phyloP scores from a whole-genome alignment of 1,140 invertebrate species.

The Antheraea pernyi region DNA sequence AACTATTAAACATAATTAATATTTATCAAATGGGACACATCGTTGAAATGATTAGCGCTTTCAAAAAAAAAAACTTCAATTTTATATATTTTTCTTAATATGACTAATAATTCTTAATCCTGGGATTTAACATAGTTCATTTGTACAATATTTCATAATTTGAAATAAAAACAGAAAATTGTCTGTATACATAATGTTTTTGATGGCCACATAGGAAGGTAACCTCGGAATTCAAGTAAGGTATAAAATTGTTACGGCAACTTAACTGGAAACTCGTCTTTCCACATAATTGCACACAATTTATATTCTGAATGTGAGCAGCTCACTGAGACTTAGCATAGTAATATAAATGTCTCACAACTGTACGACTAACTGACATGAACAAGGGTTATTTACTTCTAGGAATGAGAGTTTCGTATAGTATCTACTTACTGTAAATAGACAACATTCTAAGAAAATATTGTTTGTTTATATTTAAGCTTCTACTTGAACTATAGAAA shows the following conservation, averaged over 20 bases:
- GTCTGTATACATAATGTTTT: not conserved
- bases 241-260: slow-evolving; percentile 19
- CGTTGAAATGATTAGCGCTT: no score
- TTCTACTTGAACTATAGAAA: not conserved
- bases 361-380: not conserved
- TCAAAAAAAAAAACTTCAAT: no score
- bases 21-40: no score
- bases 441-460: not conserved
- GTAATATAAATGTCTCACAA: not conserved
- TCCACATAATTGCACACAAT: slow-evolving; percentile 19
- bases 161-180: no score
- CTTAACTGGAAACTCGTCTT: slow-evolving; percentile 15
- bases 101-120: no score
- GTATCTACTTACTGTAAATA: not conserved
- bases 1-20: no score
- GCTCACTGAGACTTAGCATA: slow-evolving; percentile 1
- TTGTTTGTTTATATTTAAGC: not conserved
- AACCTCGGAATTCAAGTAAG: slow-evolving; percentile 14
- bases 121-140: no score
- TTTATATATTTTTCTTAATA: no score
- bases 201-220: slow-evolving; percentile 10
- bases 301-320: slow-evolving; percentile 13
- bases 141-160: no score
- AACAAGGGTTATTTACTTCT: not conserved
- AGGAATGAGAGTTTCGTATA: not conserved